Evolutionary conservation across 1,140 invertebrate genomes (phyloP), one percentile per base, ranked within the genome.

Genomic region (Drosophila yakuba): DNA sequence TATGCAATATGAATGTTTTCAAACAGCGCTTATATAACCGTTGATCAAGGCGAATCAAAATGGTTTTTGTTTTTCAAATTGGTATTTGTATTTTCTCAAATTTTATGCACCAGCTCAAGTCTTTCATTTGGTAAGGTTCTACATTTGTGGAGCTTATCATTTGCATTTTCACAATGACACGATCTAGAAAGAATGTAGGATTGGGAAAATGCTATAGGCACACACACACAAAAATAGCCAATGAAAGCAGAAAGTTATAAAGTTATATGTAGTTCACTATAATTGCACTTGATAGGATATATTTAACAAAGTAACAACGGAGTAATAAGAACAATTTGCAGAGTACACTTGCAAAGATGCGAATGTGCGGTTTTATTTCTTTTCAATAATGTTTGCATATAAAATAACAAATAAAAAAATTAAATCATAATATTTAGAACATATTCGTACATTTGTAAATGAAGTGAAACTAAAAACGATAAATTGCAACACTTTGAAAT

Each of bases 371-470:
- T 61, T 83, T 76, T 74, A 68, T 89, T 88, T 74, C 59, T 68
- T 78, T 86, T 72, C 78, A 88, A 83, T 88, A 88, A 88, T 76
- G 78, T 88, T 60, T 67, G 62, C 69, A 79, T 79, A 80, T 67
- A 82, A 86, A 86, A 86, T 69, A 88, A 88, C 83, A 86, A 86
- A 86, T 79, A 44, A 88, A 73, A 88, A 88, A 78, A 51, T 66
- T 63, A 82, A 82, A 79, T 86, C 56, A 78, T 73, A 72, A 69
- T 68, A 59, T 47, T 73, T 63, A 66, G 50, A 77, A 63, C 74
- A 72, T 67, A 44, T 75, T 63, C 84, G 57, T 76, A 77, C 74
- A 69, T 57, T 57, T 12, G 54, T 75, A 85, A 88, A 82, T 83
- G 59, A 88, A 76, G 64, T 66, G 52, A 52, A 88, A 88, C 62